phyloP scores from a whole-genome alignment of 2,797 vertebrate species.

The Acanthurus lineatus region DNA sequence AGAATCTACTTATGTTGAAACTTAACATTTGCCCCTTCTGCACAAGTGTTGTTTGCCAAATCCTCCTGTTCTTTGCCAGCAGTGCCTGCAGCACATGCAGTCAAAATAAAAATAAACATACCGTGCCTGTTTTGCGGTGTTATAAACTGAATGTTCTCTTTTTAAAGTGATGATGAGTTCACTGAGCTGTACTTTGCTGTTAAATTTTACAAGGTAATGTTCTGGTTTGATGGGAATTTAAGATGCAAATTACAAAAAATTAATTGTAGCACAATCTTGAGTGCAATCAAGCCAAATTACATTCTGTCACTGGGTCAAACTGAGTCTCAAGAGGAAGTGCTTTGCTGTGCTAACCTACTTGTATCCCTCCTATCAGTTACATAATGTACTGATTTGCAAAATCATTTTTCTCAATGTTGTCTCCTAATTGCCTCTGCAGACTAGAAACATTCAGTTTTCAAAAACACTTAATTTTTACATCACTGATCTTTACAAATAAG shows the following conservation, averaged over 20 bases:
- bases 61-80: constrained; percentile 48
- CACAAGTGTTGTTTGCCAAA: constrained; percentile 43
- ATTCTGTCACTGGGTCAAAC: constrained; percentile 39
- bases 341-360: constrained; percentile 32
- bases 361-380: constrained; percentile 9
- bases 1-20: constrained; percentile 47
- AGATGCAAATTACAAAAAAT: constrained; percentile 31
- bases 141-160: constrained; percentile 40
- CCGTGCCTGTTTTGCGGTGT: background rate
- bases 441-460: constrained; percentile 10
- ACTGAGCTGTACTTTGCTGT: constrained; percentile 10
- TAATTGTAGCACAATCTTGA: constrained; percentile 13
- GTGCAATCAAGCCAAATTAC: constrained; percentile 44
- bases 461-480: background rate
- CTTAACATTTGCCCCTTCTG: constrained; percentile 60
- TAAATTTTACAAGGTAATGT: constrained; percentile 20
- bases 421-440: background rate
- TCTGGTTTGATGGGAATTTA: constrained; percentile 22
- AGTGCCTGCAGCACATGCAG: constrained; percentile 40
- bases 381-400: constrained; percentile 13
- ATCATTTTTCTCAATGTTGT: constrained; percentile 21
- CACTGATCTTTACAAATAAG: background rate
- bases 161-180: constrained; percentile 30
- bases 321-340: constrained; percentile 36
- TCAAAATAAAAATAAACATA: constrained; percentile 42